Evolutionary conservation across 2,888 invertebrate genomes (phyloP).

Genomic region (Drosophila testacea): DNA sequence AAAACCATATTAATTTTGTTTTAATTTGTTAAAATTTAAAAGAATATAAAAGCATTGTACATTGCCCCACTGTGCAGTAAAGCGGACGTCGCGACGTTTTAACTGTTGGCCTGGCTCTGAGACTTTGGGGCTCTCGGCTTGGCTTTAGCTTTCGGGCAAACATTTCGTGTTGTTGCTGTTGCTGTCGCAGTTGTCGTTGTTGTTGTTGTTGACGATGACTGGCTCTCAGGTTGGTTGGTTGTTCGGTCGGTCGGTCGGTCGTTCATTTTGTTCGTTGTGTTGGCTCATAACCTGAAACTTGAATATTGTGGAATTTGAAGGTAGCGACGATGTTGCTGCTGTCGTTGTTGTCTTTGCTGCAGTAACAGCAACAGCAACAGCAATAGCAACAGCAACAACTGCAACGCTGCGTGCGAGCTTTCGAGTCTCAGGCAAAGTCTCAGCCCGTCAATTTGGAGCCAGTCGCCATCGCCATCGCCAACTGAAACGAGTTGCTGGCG

Average conservation of each 20-base stretch:
- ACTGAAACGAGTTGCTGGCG: conserved; percentile 79
- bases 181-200: conserved; percentile 23
- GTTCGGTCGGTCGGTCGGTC: conserved; percentile 17
- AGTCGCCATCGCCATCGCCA: conserved; percentile 57
- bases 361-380: conserved; percentile 34
- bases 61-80: conserved; percentile 46
- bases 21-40: too few species aligned
- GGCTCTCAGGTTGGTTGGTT: conserved; percentile 65
- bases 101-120: conserved; percentile 61
- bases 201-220: conserved; percentile 72
- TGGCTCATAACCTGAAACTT: conserved; percentile 81
- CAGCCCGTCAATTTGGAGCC: conserved; percentile 73
- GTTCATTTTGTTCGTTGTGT: conserved; percentile 53
- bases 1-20: too few species aligned
- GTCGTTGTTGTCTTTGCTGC: conserved; percentile 28
- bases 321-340: conserved; percentile 63
- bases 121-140: conserved; percentile 65
- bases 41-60: neutral
- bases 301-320: conserved; percentile 81
- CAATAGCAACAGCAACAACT: conserved; percentile 54
- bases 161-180: conserved; percentile 59
- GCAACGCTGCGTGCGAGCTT: conserved; percentile 77
- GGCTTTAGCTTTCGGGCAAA: conserved; percentile 79
- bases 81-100: conserved; percentile 67
- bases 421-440: conserved; percentile 59